Conservation (phyloP, 2,113 vertebrate genomes). For the Syrrhaptes paradoxus region DNA sequence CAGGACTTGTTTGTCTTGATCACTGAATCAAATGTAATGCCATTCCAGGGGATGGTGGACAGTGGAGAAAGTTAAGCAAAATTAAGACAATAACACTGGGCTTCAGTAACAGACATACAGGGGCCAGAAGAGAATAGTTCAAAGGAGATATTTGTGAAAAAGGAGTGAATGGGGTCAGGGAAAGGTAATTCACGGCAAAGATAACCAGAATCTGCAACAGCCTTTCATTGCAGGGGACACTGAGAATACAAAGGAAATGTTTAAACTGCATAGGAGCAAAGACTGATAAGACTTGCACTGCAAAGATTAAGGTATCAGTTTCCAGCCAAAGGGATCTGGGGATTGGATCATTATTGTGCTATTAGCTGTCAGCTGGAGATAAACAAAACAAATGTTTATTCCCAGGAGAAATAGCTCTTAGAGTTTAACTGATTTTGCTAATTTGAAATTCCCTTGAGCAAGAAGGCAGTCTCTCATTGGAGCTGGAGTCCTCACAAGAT, state of each 20-base stretch:
- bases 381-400: conserved; percentile 66
- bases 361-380: conserved; percentile 66
- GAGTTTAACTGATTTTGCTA: conserved; percentile 43
- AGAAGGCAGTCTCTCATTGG: neutral
- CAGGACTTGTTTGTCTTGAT: neutral
- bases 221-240: conserved; percentile 16
- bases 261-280: conserved; percentile 38
- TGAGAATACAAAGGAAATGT: conserved; percentile 18
- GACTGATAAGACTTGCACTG: conserved; percentile 49
- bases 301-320: conserved; percentile 66
- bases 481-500: neutral
- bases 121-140: neutral
- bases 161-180: conserved; percentile 10
- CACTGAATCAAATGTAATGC: neutral
- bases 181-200: conserved; percentile 28
- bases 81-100: neutral
- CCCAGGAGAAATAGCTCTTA: conserved; percentile 21
- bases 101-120: neutral
- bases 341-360: conserved; percentile 65
- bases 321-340: conserved; percentile 49
- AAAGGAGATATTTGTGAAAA: conserved; percentile 1
- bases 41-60: neutral
- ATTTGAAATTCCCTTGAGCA: conserved; percentile 59
- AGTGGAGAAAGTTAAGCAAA: neutral
- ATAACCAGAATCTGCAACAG: conserved; percentile 32